These are phyloP conservation scores for Xenus cinereus DNA, from an alignment of 2,113 vertebrate species.

Conservation along the genomic window DNA sequence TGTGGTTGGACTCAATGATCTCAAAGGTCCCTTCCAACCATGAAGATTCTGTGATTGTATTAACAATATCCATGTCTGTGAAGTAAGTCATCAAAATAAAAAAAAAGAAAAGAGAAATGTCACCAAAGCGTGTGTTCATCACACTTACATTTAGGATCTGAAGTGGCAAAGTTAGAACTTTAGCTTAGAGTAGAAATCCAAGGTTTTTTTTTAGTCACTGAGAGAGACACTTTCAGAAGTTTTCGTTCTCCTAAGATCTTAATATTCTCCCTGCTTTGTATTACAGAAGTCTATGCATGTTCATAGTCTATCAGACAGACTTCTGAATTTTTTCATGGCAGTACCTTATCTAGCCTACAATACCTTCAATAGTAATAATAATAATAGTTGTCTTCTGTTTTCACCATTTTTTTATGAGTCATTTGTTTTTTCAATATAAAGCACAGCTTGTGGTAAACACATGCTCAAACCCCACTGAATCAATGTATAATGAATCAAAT, in stretches of 20 bases:
- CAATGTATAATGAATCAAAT: not conserved
- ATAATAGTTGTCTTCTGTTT: not conserved
- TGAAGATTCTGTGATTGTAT: not conserved
- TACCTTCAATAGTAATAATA: not conserved
- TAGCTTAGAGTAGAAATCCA: not conserved
- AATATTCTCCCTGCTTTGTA: not conserved
- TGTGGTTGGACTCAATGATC: no score
- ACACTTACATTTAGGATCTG: not conserved
- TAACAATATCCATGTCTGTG: not conserved
- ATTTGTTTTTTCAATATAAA: not conserved
- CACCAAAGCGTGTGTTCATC: not conserved
- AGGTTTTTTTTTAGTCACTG: not conserved
- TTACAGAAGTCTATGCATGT: not conserved
- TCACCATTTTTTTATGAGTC: not conserved
- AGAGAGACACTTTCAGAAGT: not conserved
- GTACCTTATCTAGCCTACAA: not conserved
- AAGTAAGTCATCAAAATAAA: not conserved
- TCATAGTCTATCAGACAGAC: not conserved
- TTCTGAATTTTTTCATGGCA: not conserved
- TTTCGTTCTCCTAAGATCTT: not conserved
- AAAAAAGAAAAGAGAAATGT: accelerated
- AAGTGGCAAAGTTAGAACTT: not conserved
- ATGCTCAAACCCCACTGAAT: not conserved
- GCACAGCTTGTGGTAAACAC: not conserved
- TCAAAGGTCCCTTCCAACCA: no score